Evolutionary conservation across 2,113 vertebrate species (phyloP), one percentile per base, ranked within the genome.

Genomic region (Buteo buteo): DNA sequence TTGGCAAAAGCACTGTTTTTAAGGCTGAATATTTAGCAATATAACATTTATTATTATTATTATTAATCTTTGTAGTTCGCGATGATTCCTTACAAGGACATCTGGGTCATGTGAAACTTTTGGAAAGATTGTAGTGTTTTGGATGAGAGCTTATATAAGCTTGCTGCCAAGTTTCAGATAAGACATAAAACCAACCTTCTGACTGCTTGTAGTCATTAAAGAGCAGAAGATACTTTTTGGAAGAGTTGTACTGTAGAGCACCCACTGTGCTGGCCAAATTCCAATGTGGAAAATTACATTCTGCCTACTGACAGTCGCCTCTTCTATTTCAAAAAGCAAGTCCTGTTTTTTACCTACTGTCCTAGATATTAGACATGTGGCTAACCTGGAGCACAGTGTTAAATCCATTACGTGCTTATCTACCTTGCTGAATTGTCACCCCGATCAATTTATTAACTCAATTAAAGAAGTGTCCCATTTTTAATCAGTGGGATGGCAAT

Each of bases 321-420:
- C 44, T 81, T 90, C 44, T 70, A 9, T 82, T 93, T 88, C 78
- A 92, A 80, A 94, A 80, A 29, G 7, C 47, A 59, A 49, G 38
- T 70, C 10, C 29, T 79, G 52, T 6, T 91, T 94, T 84, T 90
- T 52, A 45, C 47, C 42, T 38, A 3, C 74, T 85, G 40, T 91
- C 70, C 89, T 73, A 82, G 78, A 79, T 91, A 94, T 79, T 82
- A 85, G 49, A 36, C 52, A 34, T 49, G 31, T 88, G 70, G 25
- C 47, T 82, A 61, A 93, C 70, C 45, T 91, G 62, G 40, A 82
- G 22, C 7, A 0, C 52, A n/a, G 38, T 77, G 49, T 52, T 89
- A 78, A 90, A 96, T 96, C 88, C 72, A 81, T 92, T 90, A 93
- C 42, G 29, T 54, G 79, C 79, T 86, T 94, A 93, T 95, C 93